Percentiles rank a stretch among this genome's conserved stretches.
phyloP scores from a whole-genome alignment of 2,113 vertebrate species.

The Chionomys nivalis region DNA sequence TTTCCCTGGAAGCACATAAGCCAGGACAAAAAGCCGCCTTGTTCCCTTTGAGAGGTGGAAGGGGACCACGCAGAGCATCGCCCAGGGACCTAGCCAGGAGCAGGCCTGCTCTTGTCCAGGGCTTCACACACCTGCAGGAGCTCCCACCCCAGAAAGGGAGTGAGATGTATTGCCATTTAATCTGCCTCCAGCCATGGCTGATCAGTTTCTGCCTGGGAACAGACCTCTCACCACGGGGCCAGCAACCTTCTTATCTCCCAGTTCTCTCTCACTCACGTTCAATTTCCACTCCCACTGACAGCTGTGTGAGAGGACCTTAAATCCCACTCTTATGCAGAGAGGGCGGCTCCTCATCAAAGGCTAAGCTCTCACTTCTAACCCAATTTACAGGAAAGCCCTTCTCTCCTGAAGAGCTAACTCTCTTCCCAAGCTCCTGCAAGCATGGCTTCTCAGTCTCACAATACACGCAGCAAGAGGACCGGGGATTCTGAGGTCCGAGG shows the following conservation, averaged over 20 bases:
- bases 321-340: neutral
- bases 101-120: neutral
- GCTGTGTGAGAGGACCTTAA: neutral
- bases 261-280: neutral
- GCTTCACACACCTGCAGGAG: neutral
- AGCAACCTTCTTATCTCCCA: neutral
- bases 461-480: neutral
- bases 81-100: neutral
- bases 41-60: neutral
- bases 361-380: neutral
- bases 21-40: neutral
- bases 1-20: neutral
- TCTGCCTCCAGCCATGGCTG: neutral
- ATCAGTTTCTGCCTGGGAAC: neutral
- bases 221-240: neutral
- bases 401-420: too few species aligned
- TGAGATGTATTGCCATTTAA: neutral
- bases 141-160: neutral
- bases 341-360: neutral
- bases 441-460: rapidly evolving
- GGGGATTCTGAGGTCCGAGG: too few species aligned
- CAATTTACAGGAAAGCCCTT: neutral
- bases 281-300: neutral
- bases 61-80: neutral
- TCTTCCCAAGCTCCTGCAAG: neutral